Base-by-base conservation (phyloP, 2,797 vertebrate genomes). In the Falco cherrug region DNA sequence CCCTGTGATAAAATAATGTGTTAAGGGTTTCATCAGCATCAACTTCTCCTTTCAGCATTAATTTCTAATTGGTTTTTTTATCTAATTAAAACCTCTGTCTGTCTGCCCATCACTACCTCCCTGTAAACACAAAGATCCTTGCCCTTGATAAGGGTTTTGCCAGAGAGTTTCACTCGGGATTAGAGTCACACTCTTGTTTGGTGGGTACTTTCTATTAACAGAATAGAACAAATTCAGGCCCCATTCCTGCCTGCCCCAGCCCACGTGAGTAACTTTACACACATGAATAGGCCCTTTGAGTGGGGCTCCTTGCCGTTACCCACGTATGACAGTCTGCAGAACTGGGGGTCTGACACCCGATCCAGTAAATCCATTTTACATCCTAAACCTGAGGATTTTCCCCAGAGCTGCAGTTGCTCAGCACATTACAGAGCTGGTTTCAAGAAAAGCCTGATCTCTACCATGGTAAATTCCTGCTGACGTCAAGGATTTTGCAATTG, bases 261-360 rank as follows among this genome's bases (percentile, higher is more conserved):
- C 89, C 91, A 45, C 28, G 5, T 63, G 85, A 94, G 77, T 25
- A 35, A 45, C 31, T 28, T 75, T n/a, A 25, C 60, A 60, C 37
- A 68, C 79, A 81, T 79, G 80, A 96, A 93, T 67, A 3, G 83
- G 7, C 48, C 48, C 86, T 95, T 89, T 90, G 88, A 95, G 71
- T 1, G 59, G 74, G 16, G 24, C 35, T 69, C 24, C 71, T 79
- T 2, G 0, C 28, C 1, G 0, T 16, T 22, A 20, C 33, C 81
- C 3, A 0, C 37, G 4, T 13, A 18, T 15, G 50, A 77, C 3
- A 19, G 47, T 73, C 45, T 37, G 57, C 79, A 63, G 63, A 59
- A 5, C 50, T 29, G 61, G 8, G 43, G 63, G 18, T 29, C 77
- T 54, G 71, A 41, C 10, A 75, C 69, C 31, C 2, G 1, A 19